Conservation (phyloP, 2,888 invertebrate genomes). For the Allolobophora icterica region DNA sequence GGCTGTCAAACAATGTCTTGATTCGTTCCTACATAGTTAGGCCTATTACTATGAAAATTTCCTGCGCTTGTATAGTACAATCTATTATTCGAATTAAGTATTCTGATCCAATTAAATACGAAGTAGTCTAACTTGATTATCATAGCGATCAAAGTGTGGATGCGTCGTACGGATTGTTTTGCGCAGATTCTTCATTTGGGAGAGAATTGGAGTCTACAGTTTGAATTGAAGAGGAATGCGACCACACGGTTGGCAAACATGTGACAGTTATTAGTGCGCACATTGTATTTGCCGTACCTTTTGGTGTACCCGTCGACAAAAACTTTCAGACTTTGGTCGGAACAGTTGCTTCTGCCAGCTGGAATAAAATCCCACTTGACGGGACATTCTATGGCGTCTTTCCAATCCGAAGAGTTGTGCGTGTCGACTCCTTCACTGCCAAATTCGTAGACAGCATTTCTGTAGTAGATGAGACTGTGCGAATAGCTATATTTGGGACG, state of each 20-base stretch:
- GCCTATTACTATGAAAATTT: too few relatives aligned
- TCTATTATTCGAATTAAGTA: too few relatives aligned
- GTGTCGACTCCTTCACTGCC: neutral
- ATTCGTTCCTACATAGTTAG: too few relatives aligned
- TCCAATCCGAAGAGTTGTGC: neutral
- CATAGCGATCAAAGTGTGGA: too few relatives aligned
- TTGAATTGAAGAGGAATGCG: neutral
- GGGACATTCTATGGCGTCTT: neutral
- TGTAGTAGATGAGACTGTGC: neutral
- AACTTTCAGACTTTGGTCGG: neutral
- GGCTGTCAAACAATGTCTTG: too few relatives aligned
- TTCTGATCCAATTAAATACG: too few relatives aligned
- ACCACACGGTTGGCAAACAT: neutral
- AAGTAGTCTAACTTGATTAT: too few relatives aligned
- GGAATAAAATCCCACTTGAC: neutral
- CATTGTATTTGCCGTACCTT: neutral
- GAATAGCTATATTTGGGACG: neutral
- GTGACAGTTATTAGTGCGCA: neutral
- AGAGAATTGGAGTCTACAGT: neutral
- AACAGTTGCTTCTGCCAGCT: neutral
- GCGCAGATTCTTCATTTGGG: too few relatives aligned
- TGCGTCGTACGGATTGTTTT: too few relatives aligned
- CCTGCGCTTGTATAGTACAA: too few relatives aligned
- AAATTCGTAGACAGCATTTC: neutral
- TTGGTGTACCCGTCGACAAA: neutral